phyloP scores from a whole-genome alignment of 2,113 vertebrate genomes.

The Chlorodrepanis virens region DNA sequence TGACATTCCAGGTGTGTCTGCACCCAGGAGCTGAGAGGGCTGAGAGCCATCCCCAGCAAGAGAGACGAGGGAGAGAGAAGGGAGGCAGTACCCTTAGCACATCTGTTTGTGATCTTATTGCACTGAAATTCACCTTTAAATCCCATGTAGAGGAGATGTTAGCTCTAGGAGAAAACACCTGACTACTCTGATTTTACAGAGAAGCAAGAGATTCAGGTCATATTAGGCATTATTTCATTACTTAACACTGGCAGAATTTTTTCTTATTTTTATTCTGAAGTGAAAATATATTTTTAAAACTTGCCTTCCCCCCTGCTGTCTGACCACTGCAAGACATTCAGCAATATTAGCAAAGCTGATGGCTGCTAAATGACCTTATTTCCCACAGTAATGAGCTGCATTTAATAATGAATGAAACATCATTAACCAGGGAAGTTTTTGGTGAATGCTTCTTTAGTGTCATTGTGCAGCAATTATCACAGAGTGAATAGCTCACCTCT shows the following conservation, averaged over 20 bases:
- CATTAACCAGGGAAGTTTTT: conserved; percentile 37
- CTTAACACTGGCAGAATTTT: not conserved
- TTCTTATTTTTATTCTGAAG: not conserved
- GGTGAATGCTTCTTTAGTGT: conserved; percentile 53
- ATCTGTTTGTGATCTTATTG: not conserved
- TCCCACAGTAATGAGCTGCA: conserved; percentile 55
- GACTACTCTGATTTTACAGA: not conserved
- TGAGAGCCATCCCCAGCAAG: not conserved
- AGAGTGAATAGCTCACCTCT: conserved; percentile 19
- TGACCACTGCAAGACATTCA: not conserved
- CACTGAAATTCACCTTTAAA: not conserved
- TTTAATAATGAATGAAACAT: conserved; percentile 67
- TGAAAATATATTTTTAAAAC: not conserved
- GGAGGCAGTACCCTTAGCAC: not conserved
- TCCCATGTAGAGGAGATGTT: not conserved
- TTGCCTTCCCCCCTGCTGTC: not conserved
- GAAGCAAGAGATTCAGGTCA: not conserved
- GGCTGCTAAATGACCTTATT: conserved; percentile 55
- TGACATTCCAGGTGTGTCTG: not conserved
- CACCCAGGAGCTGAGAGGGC: not conserved
- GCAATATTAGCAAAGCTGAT: conserved; percentile 33
- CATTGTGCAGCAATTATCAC: conserved; percentile 43
- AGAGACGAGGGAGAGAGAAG: not conserved
- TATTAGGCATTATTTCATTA: not conserved
- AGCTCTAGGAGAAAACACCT: not conserved